A percentile compares a stretch with the other conserved stretches of the same genome.
Evolutionary conservation across 2,797 vertebrate genomes (phyloP).

Genomic region (Microctenopoma stevenorrisi): DNA sequence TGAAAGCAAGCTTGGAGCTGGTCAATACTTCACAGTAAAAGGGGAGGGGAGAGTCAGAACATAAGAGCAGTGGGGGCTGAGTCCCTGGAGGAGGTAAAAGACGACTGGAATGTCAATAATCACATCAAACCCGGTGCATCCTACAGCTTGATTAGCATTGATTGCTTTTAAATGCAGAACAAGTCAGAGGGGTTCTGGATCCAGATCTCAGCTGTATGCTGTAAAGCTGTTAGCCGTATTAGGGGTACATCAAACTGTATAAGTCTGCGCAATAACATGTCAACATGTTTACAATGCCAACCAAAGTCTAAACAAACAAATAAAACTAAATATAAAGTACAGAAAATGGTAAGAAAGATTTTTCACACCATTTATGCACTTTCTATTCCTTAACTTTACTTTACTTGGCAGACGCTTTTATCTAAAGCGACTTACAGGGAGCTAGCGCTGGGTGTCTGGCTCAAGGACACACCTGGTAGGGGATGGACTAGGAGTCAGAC

Average conservation of each 20-base stretch:
- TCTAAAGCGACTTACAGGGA: too few relatives aligned
- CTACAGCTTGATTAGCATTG: slow-evolving; percentile 74
- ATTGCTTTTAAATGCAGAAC: slow-evolving; percentile 71
- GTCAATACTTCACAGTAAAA: slow-evolving; percentile 59
- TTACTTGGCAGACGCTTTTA: too few relatives aligned
- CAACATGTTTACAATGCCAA: too few relatives aligned
- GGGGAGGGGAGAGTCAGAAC: slow-evolving; percentile 54
- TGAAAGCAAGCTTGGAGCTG: slow-evolving; percentile 34
- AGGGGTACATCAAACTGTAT: background rate
- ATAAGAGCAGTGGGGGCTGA: slow-evolving; percentile 53
- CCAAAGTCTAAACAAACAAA: too few relatives aligned
- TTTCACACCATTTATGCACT: too few relatives aligned
- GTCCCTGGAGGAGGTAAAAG: slow-evolving; percentile 55
- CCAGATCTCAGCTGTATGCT: slow-evolving; percentile 30
- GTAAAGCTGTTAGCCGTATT: background rate
- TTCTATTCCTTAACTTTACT: too few relatives aligned
- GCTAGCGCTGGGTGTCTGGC: too few relatives aligned
- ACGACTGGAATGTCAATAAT: slow-evolving; percentile 78
- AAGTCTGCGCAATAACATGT: background rate
- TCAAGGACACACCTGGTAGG: too few relatives aligned
- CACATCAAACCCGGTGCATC: slow-evolving; percentile 74
- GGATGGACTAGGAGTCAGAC: too few relatives aligned
- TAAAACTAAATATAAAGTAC: too few relatives aligned
- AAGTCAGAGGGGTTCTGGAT: slow-evolving; percentile 48
- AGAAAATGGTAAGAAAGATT: too few relatives aligned